phyloP scores from a whole-genome alignment of 2,113 vertebrate genomes.

The Pionites leucogaster region DNA sequence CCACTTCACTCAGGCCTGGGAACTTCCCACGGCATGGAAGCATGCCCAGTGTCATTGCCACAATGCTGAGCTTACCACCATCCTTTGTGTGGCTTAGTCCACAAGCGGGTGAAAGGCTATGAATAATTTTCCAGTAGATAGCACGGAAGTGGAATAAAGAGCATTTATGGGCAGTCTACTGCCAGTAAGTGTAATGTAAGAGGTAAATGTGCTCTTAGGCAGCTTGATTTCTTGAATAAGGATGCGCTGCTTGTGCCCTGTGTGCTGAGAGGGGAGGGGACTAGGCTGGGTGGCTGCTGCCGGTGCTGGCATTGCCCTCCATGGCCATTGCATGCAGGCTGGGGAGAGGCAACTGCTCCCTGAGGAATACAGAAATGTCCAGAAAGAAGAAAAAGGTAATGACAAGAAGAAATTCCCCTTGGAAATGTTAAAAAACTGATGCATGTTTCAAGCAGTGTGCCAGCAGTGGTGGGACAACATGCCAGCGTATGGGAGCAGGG shows the following conservation, averaged over 20 bases:
- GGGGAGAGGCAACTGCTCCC: background rate
- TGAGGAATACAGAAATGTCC: background rate
- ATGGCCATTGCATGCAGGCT: background rate
- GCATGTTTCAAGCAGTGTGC: fast-evolving
- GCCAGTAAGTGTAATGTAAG: background rate
- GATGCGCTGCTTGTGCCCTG: fast-evolving
- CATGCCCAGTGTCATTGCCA: fast-evolving
- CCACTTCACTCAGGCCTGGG: background rate
- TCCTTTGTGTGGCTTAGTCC: background rate
- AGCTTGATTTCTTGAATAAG: background rate
- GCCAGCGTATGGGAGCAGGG: background rate
- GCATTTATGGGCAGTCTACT: background rate
- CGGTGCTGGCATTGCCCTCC: fast-evolving
- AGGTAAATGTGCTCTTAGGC: background rate
- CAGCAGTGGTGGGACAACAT: fast-evolving
- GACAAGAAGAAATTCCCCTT: background rate
- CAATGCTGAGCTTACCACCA: background rate
- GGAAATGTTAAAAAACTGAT: fast-evolving
- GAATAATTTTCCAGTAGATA: background rate
- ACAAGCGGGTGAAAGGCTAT: background rate
- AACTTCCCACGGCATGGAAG: background rate
- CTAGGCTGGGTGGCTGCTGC: too few relatives aligned
- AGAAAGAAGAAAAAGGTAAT: background rate
- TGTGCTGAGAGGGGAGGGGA: background rate
- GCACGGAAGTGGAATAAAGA: background rate